Conservation (phyloP, 2,797 vertebrate species). For the Euphonia xanthogaster region DNA sequence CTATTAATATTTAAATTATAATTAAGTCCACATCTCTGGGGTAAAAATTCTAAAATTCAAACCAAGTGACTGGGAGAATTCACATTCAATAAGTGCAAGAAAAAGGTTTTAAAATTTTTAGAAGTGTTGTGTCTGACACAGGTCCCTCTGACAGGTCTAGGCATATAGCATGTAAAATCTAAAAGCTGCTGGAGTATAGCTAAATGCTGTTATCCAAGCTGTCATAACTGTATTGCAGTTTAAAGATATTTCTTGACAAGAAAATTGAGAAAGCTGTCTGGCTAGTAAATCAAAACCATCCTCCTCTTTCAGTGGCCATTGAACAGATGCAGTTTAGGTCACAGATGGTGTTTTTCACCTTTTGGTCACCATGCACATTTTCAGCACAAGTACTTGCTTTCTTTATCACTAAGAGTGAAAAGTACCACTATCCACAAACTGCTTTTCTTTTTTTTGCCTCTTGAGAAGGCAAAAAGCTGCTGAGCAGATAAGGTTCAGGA, state of each 20-base stretch:
- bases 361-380: slow-evolving; percentile 13
- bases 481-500: not conserved
- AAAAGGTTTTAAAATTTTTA: slow-evolving; percentile 26
- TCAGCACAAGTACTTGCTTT: slow-evolving; percentile 7
- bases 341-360: slow-evolving; percentile 51
- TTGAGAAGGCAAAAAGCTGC: not conserved
- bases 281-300: slow-evolving; percentile 71
- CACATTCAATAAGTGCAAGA: slow-evolving; percentile 37
- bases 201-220: slow-evolving; percentile 75
- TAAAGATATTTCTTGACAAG: slow-evolving; percentile 76
- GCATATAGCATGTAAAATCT: slow-evolving; percentile 66
- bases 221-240: slow-evolving; percentile 74
- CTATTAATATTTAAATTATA: not conserved
- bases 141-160: slow-evolving; percentile 71
- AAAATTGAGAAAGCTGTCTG: slow-evolving; percentile 72
- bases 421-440: not conserved
- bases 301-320: slow-evolving; percentile 57
- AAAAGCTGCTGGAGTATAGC: slow-evolving; percentile 70
- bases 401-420: not conserved
- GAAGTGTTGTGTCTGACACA: slow-evolving; percentile 65
- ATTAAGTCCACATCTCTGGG: not conserved
- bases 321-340: slow-evolving; percentile 57
- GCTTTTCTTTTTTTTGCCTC: not conserved
- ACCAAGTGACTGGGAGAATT: slow-evolving; percentile 24
- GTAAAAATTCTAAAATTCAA: not conserved